These are phyloP conservation scores for Mesorhabditis spiculigera DNA, from an alignment of 2,888 invertebrate species.

Conservation along the genomic window DNA sequence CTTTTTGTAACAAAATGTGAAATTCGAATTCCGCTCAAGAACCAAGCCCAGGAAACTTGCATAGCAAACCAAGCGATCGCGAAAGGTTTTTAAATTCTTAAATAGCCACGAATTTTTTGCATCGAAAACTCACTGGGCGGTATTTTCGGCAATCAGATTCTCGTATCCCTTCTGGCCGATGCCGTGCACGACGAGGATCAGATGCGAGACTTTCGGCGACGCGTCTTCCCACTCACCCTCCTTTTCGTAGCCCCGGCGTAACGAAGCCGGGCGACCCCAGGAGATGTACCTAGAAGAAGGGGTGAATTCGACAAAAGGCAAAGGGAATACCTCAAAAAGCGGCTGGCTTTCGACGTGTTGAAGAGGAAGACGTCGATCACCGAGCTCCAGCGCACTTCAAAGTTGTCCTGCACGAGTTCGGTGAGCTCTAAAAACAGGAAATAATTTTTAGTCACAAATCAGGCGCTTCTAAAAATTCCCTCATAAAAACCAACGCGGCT, in stretches of 20 bases:
- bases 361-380: slow-evolving; percentile 53
- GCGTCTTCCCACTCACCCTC: slow-evolving; percentile 38
- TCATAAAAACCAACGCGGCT: slow-evolving; percentile 42
- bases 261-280: slow-evolving; percentile 33
- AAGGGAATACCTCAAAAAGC: slow-evolving; percentile 1
- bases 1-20: no score
- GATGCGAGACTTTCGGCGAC: slow-evolving; percentile 66
- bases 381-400: slow-evolving; percentile 69
- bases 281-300: slow-evolving; percentile 19
- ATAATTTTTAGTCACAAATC: neutral
- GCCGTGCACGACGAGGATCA: slow-evolving; percentile 73
- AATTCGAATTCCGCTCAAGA: no score
- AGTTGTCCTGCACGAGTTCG: slow-evolving; percentile 65
- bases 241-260: slow-evolving; percentile 39
- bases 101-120: no score
- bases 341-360: slow-evolving; percentile 33
- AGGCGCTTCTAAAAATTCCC: slow-evolving; percentile 6
- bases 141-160: slow-evolving; percentile 55
- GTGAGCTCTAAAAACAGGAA: slow-evolving; percentile 65
- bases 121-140: slow-evolving; percentile 40
- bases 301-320: neutral
- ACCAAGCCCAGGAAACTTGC: no score
- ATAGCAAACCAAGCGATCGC: no score
- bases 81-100: no score
- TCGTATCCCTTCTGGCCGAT: slow-evolving; percentile 67